Evolutionary conservation across 2,113 vertebrate genomes (phyloP).

Genomic region (Chamaetylas fuelleborni): DNA sequence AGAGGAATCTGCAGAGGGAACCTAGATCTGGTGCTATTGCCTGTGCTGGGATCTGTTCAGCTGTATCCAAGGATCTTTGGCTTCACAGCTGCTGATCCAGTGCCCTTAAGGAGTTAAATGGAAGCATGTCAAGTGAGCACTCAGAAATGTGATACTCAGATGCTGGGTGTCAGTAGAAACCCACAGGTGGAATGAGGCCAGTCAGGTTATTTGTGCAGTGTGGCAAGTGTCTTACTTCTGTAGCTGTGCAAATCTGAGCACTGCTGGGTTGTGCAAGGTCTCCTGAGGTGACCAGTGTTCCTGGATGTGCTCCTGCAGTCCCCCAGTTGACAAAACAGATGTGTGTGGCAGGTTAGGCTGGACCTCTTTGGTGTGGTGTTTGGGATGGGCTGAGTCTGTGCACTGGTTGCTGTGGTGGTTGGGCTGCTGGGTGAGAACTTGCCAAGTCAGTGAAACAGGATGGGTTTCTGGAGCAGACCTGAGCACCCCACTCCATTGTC

Average conservation of each 20-base stretch:
- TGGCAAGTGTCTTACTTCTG: not conserved
- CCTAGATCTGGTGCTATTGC: not conserved
- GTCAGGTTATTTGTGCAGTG: not conserved
- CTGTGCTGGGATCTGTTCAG: not conserved
- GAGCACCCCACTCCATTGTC: not conserved
- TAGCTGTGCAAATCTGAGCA: not conserved
- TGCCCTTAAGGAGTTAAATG: constrained; percentile 8
- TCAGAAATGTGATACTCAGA: not conserved
- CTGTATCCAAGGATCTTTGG: not conserved
- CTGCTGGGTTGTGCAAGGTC: not conserved
- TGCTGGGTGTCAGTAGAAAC: not conserved
- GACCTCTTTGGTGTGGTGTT: not conserved
- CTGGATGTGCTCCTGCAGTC: not conserved
- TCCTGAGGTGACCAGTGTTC: not conserved
- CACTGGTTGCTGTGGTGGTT: not conserved
- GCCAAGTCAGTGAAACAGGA: not conserved
- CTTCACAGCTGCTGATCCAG: not conserved
- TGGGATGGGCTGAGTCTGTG: not conserved
- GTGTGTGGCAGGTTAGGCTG: not conserved
- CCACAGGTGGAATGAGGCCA: not conserved
- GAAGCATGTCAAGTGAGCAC: not conserved
- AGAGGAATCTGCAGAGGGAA: not conserved
- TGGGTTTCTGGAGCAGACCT: not conserved
- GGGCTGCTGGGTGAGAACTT: not conserved
- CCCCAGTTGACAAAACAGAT: not conserved